phyloP scores from a whole-genome alignment of 1,140 invertebrate genomes.

The Diuraphis noxia region DNA sequence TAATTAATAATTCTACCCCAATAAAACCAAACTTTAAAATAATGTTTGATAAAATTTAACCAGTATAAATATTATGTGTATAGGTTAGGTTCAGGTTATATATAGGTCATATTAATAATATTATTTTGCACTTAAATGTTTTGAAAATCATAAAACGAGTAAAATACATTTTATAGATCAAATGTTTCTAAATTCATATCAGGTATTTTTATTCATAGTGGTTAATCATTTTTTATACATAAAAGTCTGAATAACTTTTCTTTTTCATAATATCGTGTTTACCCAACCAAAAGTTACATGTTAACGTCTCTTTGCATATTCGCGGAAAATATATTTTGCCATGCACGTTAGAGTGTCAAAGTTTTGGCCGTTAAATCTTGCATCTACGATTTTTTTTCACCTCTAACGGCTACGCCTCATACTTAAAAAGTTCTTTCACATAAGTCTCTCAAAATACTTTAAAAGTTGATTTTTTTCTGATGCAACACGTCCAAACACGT shows the following conservation, averaged over 20 bases:
- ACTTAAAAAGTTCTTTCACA: conserved; percentile 26
- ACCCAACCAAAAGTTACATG: conserved; percentile 46
- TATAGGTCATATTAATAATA: neutral
- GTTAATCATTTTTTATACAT: neutral
- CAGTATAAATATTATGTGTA: neutral
- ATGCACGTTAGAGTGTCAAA: conserved; percentile 29
- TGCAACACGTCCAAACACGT: conserved; percentile 9
- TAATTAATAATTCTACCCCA: neutral
- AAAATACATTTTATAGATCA: neutral
- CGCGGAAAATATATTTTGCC: conserved; percentile 23
- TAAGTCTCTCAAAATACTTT: conserved; percentile 22
- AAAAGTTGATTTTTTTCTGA: neutral
- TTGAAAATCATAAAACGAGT: neutral
- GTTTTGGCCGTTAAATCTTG: conserved; percentile 36
- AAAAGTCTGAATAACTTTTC: conserved; percentile 18
- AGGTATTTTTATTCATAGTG: neutral
- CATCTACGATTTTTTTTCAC: conserved; percentile 13
- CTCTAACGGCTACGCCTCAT: conserved; percentile 7
- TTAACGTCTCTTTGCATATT: conserved; percentile 43
- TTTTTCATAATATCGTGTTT: conserved; percentile 47
- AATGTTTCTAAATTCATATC: neutral
- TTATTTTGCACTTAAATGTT: neutral
- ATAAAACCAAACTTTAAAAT: neutral
- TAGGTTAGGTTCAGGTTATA: no score
- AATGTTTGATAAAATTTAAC: neutral